Percentiles rank a stretch among this genome's conserved stretches.
These are phyloP conservation scores for Siderastrea siderea DNA, from an alignment of 92 coral and sea anemone genomes.

Conservation along the genomic window DNA sequence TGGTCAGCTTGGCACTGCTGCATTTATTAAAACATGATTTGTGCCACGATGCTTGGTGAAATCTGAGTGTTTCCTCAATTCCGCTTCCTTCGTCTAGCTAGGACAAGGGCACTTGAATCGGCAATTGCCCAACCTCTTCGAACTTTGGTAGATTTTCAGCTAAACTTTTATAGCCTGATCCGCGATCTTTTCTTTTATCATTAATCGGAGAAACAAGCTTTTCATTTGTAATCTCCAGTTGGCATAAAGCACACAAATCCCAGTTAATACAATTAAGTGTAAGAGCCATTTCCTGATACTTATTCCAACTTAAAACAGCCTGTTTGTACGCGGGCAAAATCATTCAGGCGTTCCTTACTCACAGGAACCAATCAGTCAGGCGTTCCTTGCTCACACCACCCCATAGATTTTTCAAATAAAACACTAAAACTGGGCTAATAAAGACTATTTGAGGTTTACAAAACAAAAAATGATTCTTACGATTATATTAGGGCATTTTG, in stretches of 20 bases:
- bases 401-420: neutral
- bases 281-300: neutral
- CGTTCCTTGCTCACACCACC: too few species aligned
- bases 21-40: too few species aligned
- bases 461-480: neutral
- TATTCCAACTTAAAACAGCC: conserved; percentile 12
- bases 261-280: conserved; percentile 21
- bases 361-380: neutral
- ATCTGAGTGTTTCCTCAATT: too few species aligned
- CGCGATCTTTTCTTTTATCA: conserved; percentile 30
- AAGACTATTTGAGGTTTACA: neutral
- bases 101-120: conserved; percentile 57
- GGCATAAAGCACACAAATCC: conserved; percentile 49
- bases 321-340: conserved; percentile 12
- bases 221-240: conserved; percentile 32
- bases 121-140: conserved; percentile 34
- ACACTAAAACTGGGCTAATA: neutral
- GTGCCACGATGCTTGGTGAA: too few species aligned
- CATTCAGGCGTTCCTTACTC: conserved; percentile 28
- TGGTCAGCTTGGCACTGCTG: too few species aligned
- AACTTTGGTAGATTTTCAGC: conserved; percentile 46
- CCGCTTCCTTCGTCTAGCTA: conserved; percentile 41
- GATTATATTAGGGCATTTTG: neutral
- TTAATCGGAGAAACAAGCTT: too few species aligned
- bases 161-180: conserved; percentile 38